Percentiles rank a stretch among this genome's conserved stretches.
Evolutionary conservation across 2,113 vertebrate genomes (phyloP).

Genomic region (Laticauda colubrina): DNA sequence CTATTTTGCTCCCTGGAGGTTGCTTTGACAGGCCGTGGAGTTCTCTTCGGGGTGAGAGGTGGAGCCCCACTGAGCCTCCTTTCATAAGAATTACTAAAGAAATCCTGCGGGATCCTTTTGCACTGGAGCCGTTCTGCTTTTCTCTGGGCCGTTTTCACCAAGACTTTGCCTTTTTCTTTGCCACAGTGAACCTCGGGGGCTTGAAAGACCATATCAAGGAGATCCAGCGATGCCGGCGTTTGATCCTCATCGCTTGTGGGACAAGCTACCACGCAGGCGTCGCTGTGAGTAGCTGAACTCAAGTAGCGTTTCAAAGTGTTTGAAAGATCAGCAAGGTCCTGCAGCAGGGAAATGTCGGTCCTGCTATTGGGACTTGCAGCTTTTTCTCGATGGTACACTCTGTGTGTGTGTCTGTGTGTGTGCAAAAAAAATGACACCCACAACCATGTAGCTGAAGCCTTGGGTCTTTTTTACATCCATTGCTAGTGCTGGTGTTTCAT

Average conservation of each 20-base stretch:
- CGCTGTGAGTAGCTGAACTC: constrained; percentile 77
- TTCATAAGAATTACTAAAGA: not conserved
- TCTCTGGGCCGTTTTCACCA: not conserved
- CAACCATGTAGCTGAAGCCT: not conserved
- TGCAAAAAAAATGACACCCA: not conserved
- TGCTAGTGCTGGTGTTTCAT: not conserved
- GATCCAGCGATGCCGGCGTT: constrained; percentile 91
- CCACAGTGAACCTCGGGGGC: constrained; percentile 88
- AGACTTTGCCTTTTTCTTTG: not conserved
- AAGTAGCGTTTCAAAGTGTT: not conserved
- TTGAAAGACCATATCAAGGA: constrained; percentile 98
- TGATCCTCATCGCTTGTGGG: constrained; percentile 96
- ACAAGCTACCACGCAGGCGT: constrained; percentile 96
- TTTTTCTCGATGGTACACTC: not conserved
- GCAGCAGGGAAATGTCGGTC: not conserved
- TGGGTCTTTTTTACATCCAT: not conserved
- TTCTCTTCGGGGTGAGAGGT: not conserved
- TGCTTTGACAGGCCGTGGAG: not conserved
- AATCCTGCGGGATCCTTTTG: not conserved
- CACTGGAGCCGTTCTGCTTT: too few species aligned
- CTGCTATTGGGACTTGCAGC: not conserved
- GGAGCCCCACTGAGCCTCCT: too few species aligned
- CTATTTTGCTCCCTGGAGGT: not conserved
- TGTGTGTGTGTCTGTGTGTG: too few species aligned
- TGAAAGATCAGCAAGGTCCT: not conserved